Conservation (phyloP, 2,797 vertebrate species). For the Spondyliosoma cantharus region DNA sequence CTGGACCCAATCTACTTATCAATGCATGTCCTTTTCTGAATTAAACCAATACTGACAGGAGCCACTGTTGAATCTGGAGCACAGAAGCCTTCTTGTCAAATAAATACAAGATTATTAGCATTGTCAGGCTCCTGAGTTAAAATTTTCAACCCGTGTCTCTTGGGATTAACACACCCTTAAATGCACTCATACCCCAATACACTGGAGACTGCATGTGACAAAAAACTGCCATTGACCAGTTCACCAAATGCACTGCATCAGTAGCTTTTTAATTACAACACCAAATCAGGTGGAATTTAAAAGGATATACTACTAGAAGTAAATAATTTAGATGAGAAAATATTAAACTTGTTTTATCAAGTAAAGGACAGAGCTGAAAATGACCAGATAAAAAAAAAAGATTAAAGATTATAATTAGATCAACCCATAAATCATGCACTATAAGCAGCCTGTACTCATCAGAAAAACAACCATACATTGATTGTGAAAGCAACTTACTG, state of each 20-base stretch:
- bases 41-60: neutral
- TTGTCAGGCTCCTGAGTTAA: neutral
- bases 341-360: neutral
- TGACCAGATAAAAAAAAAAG: too few relatives aligned
- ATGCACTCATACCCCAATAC: neutral
- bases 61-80: neutral
- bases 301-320: neutral
- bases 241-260: neutral
- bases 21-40: too few relatives aligned
- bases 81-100: conserved; percentile 6
- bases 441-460: neutral
- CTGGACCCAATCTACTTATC: too few relatives aligned
- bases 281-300: neutral
- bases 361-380: neutral
- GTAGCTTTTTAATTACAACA: neutral
- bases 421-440: neutral
- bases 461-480: too few relatives aligned
- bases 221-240: neutral
- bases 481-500: too few relatives aligned
- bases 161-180: neutral
- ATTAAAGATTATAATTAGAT: too few relatives aligned
- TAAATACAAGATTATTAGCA: neutral
- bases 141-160: conserved; percentile 4
- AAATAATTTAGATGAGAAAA: neutral
- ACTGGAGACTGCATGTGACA: too few relatives aligned